Evolutionary conservation across 1,140 invertebrate genomes (phyloP), one percentile per base, ranked within the genome.

Genomic region (Colletes latitarsis): DNA sequence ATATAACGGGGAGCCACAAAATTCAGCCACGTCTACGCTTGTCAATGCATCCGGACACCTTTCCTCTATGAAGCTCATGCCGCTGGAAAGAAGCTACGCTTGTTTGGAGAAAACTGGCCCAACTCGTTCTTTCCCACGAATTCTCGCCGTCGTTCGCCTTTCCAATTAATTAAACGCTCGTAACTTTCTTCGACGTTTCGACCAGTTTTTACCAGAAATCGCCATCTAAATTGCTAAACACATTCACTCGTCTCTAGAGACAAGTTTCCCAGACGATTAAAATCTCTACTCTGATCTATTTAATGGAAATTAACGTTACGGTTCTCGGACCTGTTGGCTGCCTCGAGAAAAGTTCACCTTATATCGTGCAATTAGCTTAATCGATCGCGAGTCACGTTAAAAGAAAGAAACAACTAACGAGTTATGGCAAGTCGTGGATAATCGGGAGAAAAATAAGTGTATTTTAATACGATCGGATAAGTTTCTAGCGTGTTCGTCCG

Each of bases 31-130:
- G 70, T 72, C 83, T 86, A 86, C 83, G 57, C 41, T 70, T 19
- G 9, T 6, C 62, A 85, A 81, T 71, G 77, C 83, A 63, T 58
- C n/a, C 62, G 53, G 60, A 58, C 30, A 30, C 53, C 46, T 63
- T 69, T 70, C 39, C 68, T 70, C 69, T 82, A 85, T 52, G 41
- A 85, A 86, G 85, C 85, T 53, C 85, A 81, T 86, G 85, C 85
- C 70, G 62, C 67, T 77, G 75, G 60, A 83, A 86, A 75, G 64
- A 82, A 86, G 85, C 81, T 69, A 68, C 81, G 21, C 19, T 46
- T 62, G 70, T 12, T 55, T 58, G 57, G 68, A 71, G 62, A 85
- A 81, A 64, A 80, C 77, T 84, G 83, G 77, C 71, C 15, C 6
- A 15, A 74, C 19, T 72, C 64, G 55, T 9, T 46, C 6, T 15